Evolutionary conservation across 1,140 invertebrate species (phyloP).

Genomic region (Chironomus striatipennis): DNA sequence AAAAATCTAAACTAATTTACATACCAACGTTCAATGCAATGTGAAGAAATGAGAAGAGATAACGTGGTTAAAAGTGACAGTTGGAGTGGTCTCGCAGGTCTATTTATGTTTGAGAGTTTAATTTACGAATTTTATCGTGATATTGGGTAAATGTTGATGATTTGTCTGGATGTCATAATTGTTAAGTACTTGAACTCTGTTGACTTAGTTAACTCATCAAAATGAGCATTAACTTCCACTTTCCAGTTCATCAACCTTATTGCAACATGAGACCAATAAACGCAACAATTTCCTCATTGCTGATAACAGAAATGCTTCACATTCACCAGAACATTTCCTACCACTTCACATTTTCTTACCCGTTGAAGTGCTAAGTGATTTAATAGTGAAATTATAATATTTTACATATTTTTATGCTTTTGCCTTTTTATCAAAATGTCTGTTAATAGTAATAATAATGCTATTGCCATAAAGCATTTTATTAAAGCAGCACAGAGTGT

Average conservation of each 20-base stretch:
- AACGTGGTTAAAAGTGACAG: neutral
- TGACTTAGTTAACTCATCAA: no score
- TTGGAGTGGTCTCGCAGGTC: neutral
- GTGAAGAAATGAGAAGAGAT: neutral
- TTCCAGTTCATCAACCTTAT: no score
- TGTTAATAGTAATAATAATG: constrained; percentile 5
- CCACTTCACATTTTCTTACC: neutral
- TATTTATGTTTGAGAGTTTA: no score
- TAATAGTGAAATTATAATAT: constrained; percentile 23
- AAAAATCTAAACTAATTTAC: constrained; percentile 3
- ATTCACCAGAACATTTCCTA: neutral
- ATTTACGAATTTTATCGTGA: no score
- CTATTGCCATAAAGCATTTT: no score
- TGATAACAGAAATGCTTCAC: neutral
- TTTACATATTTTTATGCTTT: neutral
- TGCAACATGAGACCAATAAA: no score
- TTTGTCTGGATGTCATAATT: no score
- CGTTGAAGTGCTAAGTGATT: constrained; percentile 11
- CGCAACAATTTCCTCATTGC: no score
- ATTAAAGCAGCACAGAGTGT: neutral
- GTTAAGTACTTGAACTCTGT: no score
- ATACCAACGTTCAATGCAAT: neutral
- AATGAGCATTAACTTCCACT: no score
- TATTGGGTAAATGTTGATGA: no score
- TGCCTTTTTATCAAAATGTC: neutral